Conservation (phyloP, 1,140 invertebrate species). For the Eupeodes corollae region DNA sequence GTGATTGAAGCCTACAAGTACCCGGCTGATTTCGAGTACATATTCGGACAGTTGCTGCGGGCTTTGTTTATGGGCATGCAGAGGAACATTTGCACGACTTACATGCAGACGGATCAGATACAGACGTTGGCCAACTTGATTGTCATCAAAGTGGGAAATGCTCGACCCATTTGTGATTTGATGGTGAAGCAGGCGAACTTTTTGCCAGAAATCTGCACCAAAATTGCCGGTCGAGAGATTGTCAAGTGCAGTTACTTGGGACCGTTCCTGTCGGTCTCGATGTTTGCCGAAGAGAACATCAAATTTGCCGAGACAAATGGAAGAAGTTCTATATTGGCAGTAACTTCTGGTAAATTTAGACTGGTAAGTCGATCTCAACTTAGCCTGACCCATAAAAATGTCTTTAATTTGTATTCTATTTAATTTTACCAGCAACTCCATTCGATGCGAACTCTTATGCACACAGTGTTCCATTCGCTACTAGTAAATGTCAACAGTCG, state of each 20-base stretch:
- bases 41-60: slow-evolving; percentile 62
- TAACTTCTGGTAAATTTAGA: slow-evolving; percentile 23
- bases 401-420: slow-evolving; percentile 19
- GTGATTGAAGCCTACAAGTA: slow-evolving; percentile 49
- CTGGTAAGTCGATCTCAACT: slow-evolving; percentile 16
- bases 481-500: slow-evolving; percentile 65
- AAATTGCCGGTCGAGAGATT: slow-evolving; percentile 69
- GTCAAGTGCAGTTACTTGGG: slow-evolving; percentile 73
- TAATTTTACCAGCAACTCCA: slow-evolving; percentile 48
- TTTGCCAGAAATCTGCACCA: slow-evolving; percentile 55
- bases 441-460: slow-evolving; percentile 56
- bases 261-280: slow-evolving; percentile 77
- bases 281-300: slow-evolving; percentile 87
- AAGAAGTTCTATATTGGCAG: slow-evolving; percentile 44
- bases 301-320: slow-evolving; percentile 52
- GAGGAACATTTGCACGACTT: slow-evolving; percentile 55
- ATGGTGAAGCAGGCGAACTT: slow-evolving; percentile 65
- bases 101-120: slow-evolving; percentile 57
- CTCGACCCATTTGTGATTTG: slow-evolving; percentile 66
- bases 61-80: slow-evolving; percentile 57
- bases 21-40: slow-evolving; percentile 52
- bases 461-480: slow-evolving; percentile 73
- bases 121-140: slow-evolving; percentile 54
- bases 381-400: slow-evolving; percentile 10
- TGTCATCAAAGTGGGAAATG: slow-evolving; percentile 48